phyloP scores from a whole-genome alignment of 2,888 invertebrate genomes.

The Sabellastarte sp. region DNA sequence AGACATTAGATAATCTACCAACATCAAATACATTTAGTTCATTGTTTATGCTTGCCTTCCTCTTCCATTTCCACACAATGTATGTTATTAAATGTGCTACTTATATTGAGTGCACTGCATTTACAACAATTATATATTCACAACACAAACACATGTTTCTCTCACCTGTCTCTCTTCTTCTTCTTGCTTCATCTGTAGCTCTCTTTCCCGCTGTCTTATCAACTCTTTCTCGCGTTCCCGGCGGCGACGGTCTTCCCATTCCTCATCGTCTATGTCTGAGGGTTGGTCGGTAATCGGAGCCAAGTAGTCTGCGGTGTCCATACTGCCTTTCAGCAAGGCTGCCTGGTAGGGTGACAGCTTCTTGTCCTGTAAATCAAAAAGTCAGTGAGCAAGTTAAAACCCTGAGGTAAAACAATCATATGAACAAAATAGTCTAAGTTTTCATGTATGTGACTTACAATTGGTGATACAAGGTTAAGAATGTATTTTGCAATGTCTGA shows the following conservation, averaged over 20 bases:
- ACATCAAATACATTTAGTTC: too few species aligned
- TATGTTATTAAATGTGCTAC: too few species aligned
- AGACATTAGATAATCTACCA: too few species aligned
- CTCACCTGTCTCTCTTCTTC: background rate
- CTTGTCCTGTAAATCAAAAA: conserved; percentile 64
- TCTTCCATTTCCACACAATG: too few species aligned
- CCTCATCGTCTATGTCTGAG: background rate
- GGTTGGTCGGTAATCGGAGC: background rate
- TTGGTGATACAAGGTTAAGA: too few species aligned
- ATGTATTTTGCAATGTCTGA: too few species aligned
- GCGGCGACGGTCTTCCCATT: background rate
- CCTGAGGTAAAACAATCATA: background rate
- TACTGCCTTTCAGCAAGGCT: conserved; percentile 80
- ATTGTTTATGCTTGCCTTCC: too few species aligned
- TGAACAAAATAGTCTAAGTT: too few species aligned
- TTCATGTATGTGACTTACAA: too few species aligned
- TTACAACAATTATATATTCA: background rate
- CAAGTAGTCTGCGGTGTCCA: conserved; percentile 78
- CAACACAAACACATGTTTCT: background rate
- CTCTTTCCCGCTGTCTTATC: background rate
- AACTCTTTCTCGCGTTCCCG: background rate
- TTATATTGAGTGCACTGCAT: too few species aligned
- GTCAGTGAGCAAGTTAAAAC: background rate
- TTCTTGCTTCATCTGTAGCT: background rate
- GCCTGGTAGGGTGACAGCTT: conserved; percentile 89